Conservation (phyloP, 2,797 vertebrate species). For the Sebastes miniatus region DNA sequence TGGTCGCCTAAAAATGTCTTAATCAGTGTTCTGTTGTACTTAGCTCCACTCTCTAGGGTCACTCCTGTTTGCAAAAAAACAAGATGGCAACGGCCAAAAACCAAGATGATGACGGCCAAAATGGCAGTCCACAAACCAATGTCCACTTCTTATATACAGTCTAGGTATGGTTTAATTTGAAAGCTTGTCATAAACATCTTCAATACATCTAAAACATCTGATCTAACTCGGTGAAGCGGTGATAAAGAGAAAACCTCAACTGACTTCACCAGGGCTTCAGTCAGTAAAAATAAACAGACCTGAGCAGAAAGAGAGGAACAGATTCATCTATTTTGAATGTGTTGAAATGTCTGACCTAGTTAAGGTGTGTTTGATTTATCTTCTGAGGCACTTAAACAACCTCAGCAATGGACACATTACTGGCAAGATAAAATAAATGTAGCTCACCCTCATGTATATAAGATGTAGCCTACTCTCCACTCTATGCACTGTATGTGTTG, state of each 20-base stretch:
- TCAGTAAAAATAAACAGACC: conserved; percentile 33
- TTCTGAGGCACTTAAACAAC: conserved; percentile 52
- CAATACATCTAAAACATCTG: not conserved
- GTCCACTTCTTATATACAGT: no score
- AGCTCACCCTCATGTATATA: conserved; percentile 10
- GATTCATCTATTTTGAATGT: conserved; percentile 70
- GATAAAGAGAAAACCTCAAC: not conserved
- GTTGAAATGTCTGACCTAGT: conserved; percentile 69
- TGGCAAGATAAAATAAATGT: conserved; percentile 31
- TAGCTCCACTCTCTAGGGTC: no score
- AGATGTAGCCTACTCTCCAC: not conserved
- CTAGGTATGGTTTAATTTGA: not conserved
- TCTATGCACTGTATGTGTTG: not conserved
- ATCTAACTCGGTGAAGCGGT: not conserved
- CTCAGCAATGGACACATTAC: conserved; percentile 47
- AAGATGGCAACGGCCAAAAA: no score
- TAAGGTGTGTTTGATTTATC: conserved; percentile 70
- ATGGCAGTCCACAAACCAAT: no score
- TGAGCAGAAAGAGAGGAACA: conserved; percentile 46
- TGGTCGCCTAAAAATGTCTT: no score
- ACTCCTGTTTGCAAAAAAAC: no score
- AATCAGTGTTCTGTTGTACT: no score
- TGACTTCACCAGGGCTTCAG: not conserved
- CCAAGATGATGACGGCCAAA: no score
- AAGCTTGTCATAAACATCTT: not conserved